phyloP scores from a whole-genome alignment of 2,113 vertebrate species.

The Aix galericulata region DNA sequence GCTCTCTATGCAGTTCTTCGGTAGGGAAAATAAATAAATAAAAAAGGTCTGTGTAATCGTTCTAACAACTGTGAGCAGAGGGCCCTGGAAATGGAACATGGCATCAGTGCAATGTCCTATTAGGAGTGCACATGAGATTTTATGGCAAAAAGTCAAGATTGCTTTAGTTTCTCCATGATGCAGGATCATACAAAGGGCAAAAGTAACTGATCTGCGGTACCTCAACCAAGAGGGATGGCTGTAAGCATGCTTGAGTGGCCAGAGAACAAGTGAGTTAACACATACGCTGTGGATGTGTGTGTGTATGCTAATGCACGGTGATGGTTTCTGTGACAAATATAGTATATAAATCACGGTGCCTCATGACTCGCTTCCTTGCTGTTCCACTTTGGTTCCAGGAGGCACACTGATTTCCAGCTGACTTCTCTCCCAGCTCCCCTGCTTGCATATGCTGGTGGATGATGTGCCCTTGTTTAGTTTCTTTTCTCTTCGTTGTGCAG shows the following conservation, averaged over 20 bases:
- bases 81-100: background rate
- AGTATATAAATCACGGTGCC: background rate
- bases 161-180: background rate
- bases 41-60: background rate
- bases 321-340: background rate
- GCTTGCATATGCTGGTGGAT: background rate
- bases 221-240: background rate
- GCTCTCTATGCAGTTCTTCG: background rate
- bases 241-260: background rate
- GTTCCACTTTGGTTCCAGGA: background rate
- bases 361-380: background rate
- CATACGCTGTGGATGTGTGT: background rate
- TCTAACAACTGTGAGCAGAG: background rate
- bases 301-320: background rate
- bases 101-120: background rate
- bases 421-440: background rate
- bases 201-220: background rate
- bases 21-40: background rate
- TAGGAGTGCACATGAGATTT: background rate
- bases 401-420: background rate
- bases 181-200: background rate
- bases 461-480: background rate
- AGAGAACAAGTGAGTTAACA: background rate
- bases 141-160: background rate
- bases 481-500: background rate